Evolutionary conservation across 2,797 vertebrate species (phyloP).

Genomic region (Dicrostonyx torquatus): DNA sequence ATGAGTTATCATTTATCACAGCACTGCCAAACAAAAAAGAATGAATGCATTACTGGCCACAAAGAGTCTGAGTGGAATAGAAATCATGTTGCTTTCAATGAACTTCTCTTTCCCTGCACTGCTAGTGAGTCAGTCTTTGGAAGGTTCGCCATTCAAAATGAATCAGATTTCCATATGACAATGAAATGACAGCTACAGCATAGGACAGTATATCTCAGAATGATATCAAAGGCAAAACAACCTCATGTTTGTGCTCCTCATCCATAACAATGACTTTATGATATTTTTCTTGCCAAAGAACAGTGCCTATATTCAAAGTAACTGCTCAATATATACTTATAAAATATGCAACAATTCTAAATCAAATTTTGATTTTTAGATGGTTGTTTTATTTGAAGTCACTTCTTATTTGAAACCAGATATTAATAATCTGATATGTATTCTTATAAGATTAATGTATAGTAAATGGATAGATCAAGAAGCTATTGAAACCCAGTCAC

Average conservation of each 20-base stretch:
- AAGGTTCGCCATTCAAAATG: background rate
- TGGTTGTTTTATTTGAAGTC: conserved; percentile 28
- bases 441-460: conserved; percentile 27
- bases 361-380: conserved; percentile 44
- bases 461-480: conserved; percentile 36
- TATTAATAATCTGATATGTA: conserved; percentile 14
- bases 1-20: background rate
- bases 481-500: conserved; percentile 42
- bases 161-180: background rate
- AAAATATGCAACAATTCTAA: conserved; percentile 19
- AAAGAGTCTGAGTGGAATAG: background rate
- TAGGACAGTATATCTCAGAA: background rate
- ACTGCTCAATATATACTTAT: conserved; percentile 37
- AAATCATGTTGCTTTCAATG: background rate
- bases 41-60: background rate
- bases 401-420: conserved; percentile 59
- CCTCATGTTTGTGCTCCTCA: background rate
- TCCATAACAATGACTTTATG: conserved; percentile 1
- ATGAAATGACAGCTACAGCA: background rate
- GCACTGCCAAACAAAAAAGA: background rate
- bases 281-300: background rate
- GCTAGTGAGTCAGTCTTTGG: background rate
- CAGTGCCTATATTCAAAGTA: conserved; percentile 17
- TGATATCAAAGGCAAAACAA: background rate
- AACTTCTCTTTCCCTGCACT: background rate